Evolutionary conservation across 2,113 vertebrate genomes (phyloP), one percentile per base, ranked within the genome.

Genomic region (Coturnix japonica): DNA sequence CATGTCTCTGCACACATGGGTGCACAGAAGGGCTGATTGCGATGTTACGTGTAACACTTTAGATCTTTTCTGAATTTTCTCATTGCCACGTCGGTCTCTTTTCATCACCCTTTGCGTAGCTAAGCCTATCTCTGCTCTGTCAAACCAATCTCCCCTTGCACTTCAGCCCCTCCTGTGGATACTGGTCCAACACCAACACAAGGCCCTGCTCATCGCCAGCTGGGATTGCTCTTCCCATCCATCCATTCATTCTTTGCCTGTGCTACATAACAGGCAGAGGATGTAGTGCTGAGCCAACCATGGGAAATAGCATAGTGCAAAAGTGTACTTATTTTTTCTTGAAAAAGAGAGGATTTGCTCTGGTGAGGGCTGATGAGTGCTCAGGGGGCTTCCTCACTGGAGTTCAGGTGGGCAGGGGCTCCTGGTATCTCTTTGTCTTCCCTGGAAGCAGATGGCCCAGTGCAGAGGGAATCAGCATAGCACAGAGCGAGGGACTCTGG

Each of bases 161-260:
- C 28, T 51, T 59, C 44, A 39, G n/a, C 49, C 44, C 11, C 46
- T 85, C 66, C 39, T 11, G 4, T 3, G 20, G 49, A 31, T 3
- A 30, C 1, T 30, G 72, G 43, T 46, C 30, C 9, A 57, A 16
- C 11, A 7, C 65, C 14, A 18, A 4, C 2, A 7, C 66, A 43
- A 19, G 23, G 51, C 20, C 4, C n/a, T 6, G 2, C 30, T 61
- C 2, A 1, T 33, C 3, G 0, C 0, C 4, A 11, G 7, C 1
- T 70, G 63, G 44, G 59, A 5, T 37, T 13, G 9, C 1, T n/a
- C 33, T 65, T 7, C 3, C 1, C 16, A 15, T 10, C 1, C 16
- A 15, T 10, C 49, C 14, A 0, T 33, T 33, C 15, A 21, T 17
- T 26, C 74, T 31, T 19, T 39, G 51, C 39, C 54, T 2, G 21